phyloP scores from a whole-genome alignment of 2,113 vertebrate species.

The Mola mola region DNA sequence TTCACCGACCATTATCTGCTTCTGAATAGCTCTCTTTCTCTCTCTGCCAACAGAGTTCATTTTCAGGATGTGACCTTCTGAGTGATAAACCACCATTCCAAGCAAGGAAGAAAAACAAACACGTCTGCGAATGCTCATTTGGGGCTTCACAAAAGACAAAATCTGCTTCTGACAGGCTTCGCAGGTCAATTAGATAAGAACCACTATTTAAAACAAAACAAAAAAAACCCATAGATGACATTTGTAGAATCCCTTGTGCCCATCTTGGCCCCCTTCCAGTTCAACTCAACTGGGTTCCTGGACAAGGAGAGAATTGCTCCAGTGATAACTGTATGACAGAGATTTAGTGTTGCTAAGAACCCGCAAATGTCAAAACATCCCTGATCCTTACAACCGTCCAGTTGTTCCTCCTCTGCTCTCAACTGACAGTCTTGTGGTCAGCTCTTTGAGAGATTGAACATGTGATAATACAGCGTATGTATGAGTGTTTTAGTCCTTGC shows the following conservation, averaged over 20 bases:
- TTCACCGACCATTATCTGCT: slow-evolving; percentile 9
- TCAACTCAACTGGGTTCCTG: slow-evolving; percentile 72
- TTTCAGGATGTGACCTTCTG: slow-evolving; percentile 60
- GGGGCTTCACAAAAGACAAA: slow-evolving; percentile 59
- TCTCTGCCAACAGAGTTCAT: slow-evolving; percentile 55
- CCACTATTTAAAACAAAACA: slow-evolving; percentile 11
- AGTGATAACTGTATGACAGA: slow-evolving; percentile 61
- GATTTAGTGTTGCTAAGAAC: slow-evolving; percentile 60
- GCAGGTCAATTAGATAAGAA: too few relatives aligned
- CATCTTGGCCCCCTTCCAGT: slow-evolving; percentile 65
- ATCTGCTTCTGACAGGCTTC: slow-evolving; percentile 24
- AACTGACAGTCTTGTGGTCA: slow-evolving; percentile 55
- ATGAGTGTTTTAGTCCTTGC: slow-evolving; percentile 39
- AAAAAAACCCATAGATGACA: slow-evolving; percentile 52
- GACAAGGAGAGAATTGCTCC: slow-evolving; percentile 56
- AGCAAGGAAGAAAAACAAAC: slow-evolving; percentile 17
- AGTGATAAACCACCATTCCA: slow-evolving; percentile 46
- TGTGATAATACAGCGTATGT: slow-evolving; percentile 56
- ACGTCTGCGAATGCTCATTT: slow-evolving; percentile 59
- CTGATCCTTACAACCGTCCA: slow-evolving; percentile 54
- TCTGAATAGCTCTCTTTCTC: slow-evolving; percentile 44
- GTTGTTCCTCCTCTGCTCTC: slow-evolving; percentile 55
- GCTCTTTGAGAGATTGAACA: slow-evolving; percentile 65
- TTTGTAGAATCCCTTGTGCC: slow-evolving; percentile 64
- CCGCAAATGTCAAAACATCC: slow-evolving; percentile 56